Conservation (phyloP, 1,140 invertebrate genomes). For the Caenorhabditis remanei region DNA sequence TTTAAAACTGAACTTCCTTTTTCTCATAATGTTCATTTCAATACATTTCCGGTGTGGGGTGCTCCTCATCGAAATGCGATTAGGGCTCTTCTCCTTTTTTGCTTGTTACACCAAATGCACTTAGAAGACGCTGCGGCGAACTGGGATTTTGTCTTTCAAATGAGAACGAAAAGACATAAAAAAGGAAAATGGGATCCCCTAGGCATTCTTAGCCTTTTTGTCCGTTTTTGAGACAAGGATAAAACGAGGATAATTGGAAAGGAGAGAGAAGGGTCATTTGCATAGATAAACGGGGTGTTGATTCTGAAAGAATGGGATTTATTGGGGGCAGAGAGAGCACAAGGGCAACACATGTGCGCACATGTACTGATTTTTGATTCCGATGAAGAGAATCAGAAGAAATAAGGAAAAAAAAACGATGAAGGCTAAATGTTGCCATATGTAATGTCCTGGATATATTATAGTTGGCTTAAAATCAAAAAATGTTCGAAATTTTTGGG, state of each 20-base stretch:
- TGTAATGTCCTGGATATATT: no score
- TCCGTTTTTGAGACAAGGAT: not conserved
- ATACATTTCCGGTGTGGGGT: not conserved
- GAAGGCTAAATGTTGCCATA: no score
- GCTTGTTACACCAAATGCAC: not conserved
- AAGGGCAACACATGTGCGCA: not conserved
- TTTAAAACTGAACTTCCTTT: no score
- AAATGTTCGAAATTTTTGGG: no score
- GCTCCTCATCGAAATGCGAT: not conserved
- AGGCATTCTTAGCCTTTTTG: not conserved
- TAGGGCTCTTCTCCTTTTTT: not conserved
- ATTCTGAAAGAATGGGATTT: not conserved
- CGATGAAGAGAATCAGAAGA: not conserved
- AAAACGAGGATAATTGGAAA: constrained; percentile 18
- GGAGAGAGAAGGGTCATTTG: constrained; percentile 24
- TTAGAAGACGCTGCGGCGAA: not conserved
- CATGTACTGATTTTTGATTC: constrained; percentile 41
- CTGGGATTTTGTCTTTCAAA: not conserved
- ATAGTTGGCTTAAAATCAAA: no score
- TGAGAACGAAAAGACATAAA: not conserved
- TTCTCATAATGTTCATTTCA: not conserved
- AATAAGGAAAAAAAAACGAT: not conserved
- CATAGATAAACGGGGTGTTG: constrained; percentile 44
- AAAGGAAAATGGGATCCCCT: not conserved
- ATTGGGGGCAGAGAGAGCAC: not conserved